phyloP scores from a whole-genome alignment of 1,140 invertebrate genomes.

The Drosophila watanabei region DNA sequence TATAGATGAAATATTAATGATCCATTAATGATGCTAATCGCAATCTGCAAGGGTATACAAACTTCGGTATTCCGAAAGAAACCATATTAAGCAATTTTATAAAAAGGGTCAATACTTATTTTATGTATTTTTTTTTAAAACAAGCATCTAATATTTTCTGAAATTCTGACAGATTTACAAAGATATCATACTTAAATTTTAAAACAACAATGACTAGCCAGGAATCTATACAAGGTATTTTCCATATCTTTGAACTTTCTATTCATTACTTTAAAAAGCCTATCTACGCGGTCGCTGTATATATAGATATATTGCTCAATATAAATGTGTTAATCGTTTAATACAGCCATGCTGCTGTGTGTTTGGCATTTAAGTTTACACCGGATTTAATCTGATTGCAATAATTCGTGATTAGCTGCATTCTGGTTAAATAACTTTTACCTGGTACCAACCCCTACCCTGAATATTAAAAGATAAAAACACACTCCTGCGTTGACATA shows the following conservation, averaged over 20 bases:
- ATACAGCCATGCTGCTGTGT: not conserved
- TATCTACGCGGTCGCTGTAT: not conserved
- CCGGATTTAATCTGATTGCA: not conserved
- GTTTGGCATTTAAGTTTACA: not conserved
- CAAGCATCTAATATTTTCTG: no score
- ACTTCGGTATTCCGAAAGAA: no score
- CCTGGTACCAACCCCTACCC: not conserved
- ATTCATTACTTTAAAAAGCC: not conserved
- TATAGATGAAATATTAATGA: no score
- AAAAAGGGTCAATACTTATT: no score
- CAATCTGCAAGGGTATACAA: no score
- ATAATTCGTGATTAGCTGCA: not conserved
- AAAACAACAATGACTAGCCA: not conserved
- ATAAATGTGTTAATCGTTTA: not conserved
- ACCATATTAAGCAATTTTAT: no score
- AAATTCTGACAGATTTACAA: no score
- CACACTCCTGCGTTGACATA: not conserved
- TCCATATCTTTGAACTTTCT: not conserved
- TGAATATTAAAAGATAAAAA: not conserved
- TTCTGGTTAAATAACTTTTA: not conserved
- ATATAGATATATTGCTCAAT: no score
- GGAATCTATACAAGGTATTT: not conserved
- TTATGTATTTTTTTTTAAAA: no score
- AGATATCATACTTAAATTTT: not conserved
- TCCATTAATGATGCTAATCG: no score